Base-by-base conservation (phyloP, 2,113 vertebrate species). In the Saccopteryx leptura region DNA sequence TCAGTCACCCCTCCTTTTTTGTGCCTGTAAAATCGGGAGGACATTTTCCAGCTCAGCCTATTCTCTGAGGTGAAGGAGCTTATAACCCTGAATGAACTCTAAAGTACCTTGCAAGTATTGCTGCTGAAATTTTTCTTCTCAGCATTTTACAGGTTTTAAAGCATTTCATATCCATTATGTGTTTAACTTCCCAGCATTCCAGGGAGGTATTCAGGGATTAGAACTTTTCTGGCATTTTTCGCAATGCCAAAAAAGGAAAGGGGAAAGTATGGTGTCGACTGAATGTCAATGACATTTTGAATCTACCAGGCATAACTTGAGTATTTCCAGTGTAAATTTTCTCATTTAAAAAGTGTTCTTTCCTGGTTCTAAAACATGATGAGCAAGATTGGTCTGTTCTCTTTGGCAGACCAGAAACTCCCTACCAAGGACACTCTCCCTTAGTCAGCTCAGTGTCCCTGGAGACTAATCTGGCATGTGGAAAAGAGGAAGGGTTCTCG, bases 121-220 rank as follows among this genome's bases (percentile, higher is more conserved):
- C n/a, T 78, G 31, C 69, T 89, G 83, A 86, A 91, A 89, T 86
- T 18, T 39, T 39, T 85, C 60, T 94, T 93, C 60, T 39, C 65
- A 82, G 50, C 48, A 52, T 39, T 86, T 85, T 11, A n/a, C 8
- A 74, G 75, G n/a, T 74, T 82, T 82, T 52, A 89, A 91, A 93
- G n/a, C 88, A 68, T 74, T 91, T 89, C 76, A 54, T 76, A 68
- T 1, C 23, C 12, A 11, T 66, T 60, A 46, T 78, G 19, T 54
- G 48, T 54, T 74, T 65, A 48, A 83, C 28, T 48, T 92, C 33
- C 28, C 8, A 60, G 71, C 9, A 75, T 61, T 58, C n/a, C 28
- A 39, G 28, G 26, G 74, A 83, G 24, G 19, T 11, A 78, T 74
- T 13, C 39, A 74, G 19, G 46, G 10, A 66, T 93, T 28, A 68